Percentiles rank a stretch among this genome's conserved stretches.
Conservation (phyloP, 2,797 vertebrate species). For the Sebastes itinus region DNA sequence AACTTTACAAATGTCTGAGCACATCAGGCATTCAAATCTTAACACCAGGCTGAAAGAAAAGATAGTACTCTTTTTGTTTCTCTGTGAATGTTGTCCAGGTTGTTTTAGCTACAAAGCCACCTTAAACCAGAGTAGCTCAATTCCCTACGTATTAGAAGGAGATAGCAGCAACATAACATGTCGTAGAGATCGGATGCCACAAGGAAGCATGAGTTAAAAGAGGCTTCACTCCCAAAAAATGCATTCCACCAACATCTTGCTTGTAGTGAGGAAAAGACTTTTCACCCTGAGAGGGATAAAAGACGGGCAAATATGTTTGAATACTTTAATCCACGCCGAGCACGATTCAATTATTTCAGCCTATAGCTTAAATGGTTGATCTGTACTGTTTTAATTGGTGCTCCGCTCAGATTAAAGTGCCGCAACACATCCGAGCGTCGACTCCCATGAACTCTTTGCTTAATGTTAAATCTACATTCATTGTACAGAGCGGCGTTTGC, state of each 20-base stretch:
- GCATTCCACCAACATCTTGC: neutral
- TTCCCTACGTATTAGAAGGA: neutral
- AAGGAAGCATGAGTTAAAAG: neutral
- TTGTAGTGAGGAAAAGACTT: neutral
- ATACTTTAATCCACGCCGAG: neutral
- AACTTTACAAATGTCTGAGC: neutral
- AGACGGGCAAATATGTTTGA: neutral
- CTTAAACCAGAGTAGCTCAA: neutral
- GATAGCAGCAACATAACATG: neutral
- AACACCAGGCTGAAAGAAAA: neutral
- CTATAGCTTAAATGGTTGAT: constrained; percentile 2
- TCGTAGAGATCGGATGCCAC: neutral
- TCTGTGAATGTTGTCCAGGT: neutral
- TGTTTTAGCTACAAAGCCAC: neutral
- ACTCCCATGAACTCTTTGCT: constrained; percentile 1
- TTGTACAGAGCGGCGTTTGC: neutral
- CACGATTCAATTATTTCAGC: constrained; percentile 10
- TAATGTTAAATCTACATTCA: constrained; percentile 1
- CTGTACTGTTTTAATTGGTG: constrained; percentile 11
- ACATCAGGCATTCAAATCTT: neutral
- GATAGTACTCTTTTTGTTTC: neutral
- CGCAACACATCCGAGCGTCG: neutral
- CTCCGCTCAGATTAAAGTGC: constrained; percentile 1
- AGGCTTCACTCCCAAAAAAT: neutral
- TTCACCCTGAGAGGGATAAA: neutral